These are phyloP conservation scores for Pygocentrus nattereri DNA, from an alignment of 2,797 vertebrate species.

Conservation along the genomic window DNA sequence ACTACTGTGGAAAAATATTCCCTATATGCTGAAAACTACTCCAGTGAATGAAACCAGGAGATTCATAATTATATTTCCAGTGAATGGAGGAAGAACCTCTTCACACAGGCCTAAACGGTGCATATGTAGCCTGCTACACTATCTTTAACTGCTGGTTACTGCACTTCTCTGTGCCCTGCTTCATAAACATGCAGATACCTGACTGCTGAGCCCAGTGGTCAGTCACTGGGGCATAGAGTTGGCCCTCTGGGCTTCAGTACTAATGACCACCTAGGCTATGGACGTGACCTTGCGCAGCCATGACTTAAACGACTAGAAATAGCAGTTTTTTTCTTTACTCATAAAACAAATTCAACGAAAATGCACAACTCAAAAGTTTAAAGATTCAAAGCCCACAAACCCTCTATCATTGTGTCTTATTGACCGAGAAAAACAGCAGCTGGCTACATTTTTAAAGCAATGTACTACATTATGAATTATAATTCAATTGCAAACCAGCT, in stretches of 20 bases:
- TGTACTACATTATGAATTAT: neutral
- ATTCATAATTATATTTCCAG: neutral
- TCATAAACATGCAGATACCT: too few species aligned
- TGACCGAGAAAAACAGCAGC: neutral
- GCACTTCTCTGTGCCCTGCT: neutral
- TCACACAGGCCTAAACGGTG: too few species aligned
- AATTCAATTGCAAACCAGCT: neutral
- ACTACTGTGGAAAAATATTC: too few species aligned
- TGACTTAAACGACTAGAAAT: conserved; percentile 11
- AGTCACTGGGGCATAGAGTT: neutral
- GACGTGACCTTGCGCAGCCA: conserved; percentile 16
- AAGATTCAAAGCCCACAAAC: neutral
- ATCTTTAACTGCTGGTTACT: neutral
- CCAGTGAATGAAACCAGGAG: neutral
- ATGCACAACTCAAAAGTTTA: neutral
- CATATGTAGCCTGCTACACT: neutral
- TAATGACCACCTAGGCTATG: neutral
- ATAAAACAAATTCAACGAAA: neutral
- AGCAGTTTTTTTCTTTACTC: neutral
- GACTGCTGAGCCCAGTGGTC: too few species aligned
- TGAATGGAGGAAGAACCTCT: neutral
- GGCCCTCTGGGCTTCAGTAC: conserved; percentile 19
- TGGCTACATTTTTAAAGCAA: neutral
- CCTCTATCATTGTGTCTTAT: neutral
- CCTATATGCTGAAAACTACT: neutral